phyloP scores from a whole-genome alignment of 1,140 invertebrate species.

The Physella acuta region DNA sequence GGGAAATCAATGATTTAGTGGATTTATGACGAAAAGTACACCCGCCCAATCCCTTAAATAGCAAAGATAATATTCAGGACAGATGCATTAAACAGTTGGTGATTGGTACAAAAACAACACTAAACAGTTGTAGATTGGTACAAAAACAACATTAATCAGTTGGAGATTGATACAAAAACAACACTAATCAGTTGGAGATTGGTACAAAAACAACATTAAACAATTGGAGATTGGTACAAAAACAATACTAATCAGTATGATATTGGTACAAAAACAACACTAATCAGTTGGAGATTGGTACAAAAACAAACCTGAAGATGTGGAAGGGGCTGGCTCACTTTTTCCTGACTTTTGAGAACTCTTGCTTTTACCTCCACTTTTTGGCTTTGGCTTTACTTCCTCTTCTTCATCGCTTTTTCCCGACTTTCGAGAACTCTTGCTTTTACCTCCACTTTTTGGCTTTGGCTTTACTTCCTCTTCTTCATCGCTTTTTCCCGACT shows the following conservation, averaged over 20 bases:
- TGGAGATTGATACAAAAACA: too few species aligned
- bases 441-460: slow-evolving; percentile 21
- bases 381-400: slow-evolving; percentile 9
- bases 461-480: slow-evolving; percentile 11
- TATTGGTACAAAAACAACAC: too few species aligned
- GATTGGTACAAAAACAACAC: too few species aligned
- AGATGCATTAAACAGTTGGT: not conserved
- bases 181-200: not conserved
- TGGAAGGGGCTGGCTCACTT: not conserved
- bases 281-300: too few species aligned
- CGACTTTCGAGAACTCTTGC: slow-evolving; percentile 13
- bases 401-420: slow-evolving; percentile 7
- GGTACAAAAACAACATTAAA: not conserved
- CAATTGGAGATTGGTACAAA: too few species aligned
- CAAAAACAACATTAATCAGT: too few species aligned
- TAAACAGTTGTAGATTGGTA: too few species aligned
- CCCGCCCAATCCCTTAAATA: not conserved
- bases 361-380: slow-evolving; percentile 24
- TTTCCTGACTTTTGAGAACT: slow-evolving; percentile 3
- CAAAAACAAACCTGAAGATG: not conserved
- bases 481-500: slow-evolving; percentile 6
- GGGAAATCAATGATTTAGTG: too few species aligned
- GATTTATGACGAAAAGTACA: too few species aligned
- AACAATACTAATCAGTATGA: too few species aligned
- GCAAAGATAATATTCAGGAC: not conserved